These are phyloP conservation scores for Drosophila buzzatii DNA, from an alignment of 2,888 invertebrate genomes.

Conservation along the genomic window DNA sequence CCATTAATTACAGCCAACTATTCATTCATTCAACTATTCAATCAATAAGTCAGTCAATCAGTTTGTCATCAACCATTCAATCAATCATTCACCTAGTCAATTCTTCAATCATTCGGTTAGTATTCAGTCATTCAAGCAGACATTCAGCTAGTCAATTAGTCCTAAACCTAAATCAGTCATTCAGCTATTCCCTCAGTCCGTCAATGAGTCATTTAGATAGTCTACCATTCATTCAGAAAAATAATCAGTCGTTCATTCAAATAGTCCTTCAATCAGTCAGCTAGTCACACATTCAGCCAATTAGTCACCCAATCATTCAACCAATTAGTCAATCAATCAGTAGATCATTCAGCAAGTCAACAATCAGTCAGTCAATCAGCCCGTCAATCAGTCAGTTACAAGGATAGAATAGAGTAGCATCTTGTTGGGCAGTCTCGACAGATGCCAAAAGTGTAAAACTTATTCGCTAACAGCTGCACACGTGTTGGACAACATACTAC, in stretches of 20 bases:
- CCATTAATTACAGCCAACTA: not conserved
- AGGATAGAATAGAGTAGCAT: not conserved
- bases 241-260: not conserved
- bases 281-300: no score
- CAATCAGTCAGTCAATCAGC: not conserved
- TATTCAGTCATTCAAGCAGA: not conserved
- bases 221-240: not conserved
- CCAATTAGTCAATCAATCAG: not conserved
- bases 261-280: not conserved
- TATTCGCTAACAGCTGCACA: slow-evolving; percentile 3
- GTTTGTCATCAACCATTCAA: not conserved
- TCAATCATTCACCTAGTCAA: not conserved
- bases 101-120: no score
- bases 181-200: not conserved
- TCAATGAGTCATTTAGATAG: not conserved
- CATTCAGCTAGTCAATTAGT: no score
- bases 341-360: not conserved
- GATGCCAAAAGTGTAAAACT: slow-evolving; percentile 15
- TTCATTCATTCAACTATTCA: not conserved
- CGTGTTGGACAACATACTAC: slow-evolving; percentile 22
- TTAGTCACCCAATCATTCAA: not conserved
- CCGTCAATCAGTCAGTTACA: not conserved
- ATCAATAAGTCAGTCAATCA: not conserved
- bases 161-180: not conserved
- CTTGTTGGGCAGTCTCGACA: not conserved